Conservation (phyloP, 2,113 vertebrate genomes). For the Paramormyrops kingsleyae region DNA sequence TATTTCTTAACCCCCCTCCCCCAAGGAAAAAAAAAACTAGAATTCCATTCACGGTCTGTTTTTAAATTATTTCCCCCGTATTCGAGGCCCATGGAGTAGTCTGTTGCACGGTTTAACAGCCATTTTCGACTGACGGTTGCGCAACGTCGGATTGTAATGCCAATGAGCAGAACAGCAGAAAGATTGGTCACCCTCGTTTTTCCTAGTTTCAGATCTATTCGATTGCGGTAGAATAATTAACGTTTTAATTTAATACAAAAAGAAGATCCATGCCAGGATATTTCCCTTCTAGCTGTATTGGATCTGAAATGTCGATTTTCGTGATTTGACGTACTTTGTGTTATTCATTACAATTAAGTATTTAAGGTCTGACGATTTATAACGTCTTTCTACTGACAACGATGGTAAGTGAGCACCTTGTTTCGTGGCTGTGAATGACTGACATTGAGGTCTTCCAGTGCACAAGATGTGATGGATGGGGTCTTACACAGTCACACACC, state of each 20-base stretch:
- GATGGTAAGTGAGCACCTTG: not conserved
- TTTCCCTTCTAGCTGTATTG: not conserved
- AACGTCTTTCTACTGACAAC: not conserved
- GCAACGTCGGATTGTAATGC: not conserved
- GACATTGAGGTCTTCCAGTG: not conserved
- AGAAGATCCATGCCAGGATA: not conserved
- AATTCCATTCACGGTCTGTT: slow-evolving; percentile 4
- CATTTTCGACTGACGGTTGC: not conserved
- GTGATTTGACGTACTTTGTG: not conserved
- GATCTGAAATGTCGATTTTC: not conserved
- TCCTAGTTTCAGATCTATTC: not conserved
- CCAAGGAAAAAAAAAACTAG: not conserved
- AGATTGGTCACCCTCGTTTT: not conserved
- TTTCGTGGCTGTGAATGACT: not conserved
- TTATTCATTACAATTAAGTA: not conserved
- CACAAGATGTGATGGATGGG: not conserved
- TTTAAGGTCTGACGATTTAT: not conserved
- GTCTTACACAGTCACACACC: no score
- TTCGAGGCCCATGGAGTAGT: no score
- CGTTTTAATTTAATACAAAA: not conserved
- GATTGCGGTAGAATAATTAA: not conserved
- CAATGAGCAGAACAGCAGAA: not conserved
- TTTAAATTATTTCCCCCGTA: no score
- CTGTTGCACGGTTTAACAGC: not conserved
- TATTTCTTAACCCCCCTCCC: not conserved